Evolutionary conservation across 2,888 invertebrate genomes (phyloP), one percentile per base, ranked within the genome.

Genomic region (Eupelmus urozonus): DNA sequence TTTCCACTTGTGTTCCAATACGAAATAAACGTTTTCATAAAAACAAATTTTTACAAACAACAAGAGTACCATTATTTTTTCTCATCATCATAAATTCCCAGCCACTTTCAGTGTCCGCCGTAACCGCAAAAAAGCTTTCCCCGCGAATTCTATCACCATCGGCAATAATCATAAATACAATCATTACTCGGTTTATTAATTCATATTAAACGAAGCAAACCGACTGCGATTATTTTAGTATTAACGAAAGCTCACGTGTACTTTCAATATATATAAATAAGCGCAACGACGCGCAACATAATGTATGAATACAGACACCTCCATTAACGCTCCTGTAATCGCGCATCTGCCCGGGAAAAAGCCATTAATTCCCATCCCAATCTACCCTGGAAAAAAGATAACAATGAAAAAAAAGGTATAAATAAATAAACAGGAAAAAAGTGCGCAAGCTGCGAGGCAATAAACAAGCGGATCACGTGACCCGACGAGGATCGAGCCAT

Each of bases 141-240:
- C 27, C 55, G 9, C 3, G 9, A 34, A 9, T 34, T 9, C n/a
- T n/a, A n/a, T n/a, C n/a, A n/a, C n/a, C 34, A 34, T 23, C n/a
- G 2, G 5, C 20, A 16, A 45, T 23, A 45, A 20, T 16, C 49
- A 3, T 29, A 51, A 59, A 11, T 29, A 34, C 29, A 16, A 18
- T 49, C 23, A 23, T 40, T 53, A 60, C 60, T 49, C 49, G 1
- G 11, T 40, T 51, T 23, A 53, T 62, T 16, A 25, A 60, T 62
- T 34, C 60, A 60, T 27, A 60, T 23, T 20, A 20, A 70, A 70
- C 82, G 82, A 85, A 86, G 83, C 85, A 85, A 88, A 88, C 85
- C 86, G 87, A 87, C 88, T 88, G 87, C 88, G 87, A 88, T 88
- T 88, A 88, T 88, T 87, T 88, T 87, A 86, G 84, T 84, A 82